phyloP scores from a whole-genome alignment of 2,888 invertebrate species.

The Mesorhabditis belari region DNA sequence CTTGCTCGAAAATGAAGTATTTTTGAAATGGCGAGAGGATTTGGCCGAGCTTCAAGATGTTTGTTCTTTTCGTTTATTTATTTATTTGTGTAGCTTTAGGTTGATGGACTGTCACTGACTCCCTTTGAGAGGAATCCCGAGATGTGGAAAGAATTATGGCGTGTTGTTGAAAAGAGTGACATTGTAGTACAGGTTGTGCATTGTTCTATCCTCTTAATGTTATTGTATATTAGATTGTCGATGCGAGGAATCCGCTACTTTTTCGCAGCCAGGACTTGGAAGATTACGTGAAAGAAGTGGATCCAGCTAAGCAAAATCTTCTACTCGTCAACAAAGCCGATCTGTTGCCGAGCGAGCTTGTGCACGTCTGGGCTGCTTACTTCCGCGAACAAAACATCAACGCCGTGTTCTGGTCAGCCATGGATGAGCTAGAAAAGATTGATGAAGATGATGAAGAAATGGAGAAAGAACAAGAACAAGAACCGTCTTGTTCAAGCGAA shows the following conservation, averaged over 20 bases:
- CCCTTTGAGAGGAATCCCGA: slow-evolving; percentile 96
- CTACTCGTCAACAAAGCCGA: slow-evolving; percentile 93
- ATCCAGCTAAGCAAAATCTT: slow-evolving; percentile 68
- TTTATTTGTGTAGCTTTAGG: slow-evolving; percentile 14
- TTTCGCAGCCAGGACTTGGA: slow-evolving; percentile 89
- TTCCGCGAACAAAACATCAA: slow-evolving; percentile 62
- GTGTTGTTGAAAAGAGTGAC: slow-evolving; percentile 80
- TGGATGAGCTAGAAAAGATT: slow-evolving; percentile 10
- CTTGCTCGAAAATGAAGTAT: slow-evolving; percentile 71
- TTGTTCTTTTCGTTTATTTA: slow-evolving; percentile 4
- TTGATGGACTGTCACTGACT: slow-evolving; percentile 75
- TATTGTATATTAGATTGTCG: slow-evolving; percentile 70
- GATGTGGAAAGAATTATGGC: slow-evolving; percentile 96
- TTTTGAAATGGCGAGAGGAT: slow-evolving; percentile 81
- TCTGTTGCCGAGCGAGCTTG: slow-evolving; percentile 72
- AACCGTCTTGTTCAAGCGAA: slow-evolving; percentile 8
- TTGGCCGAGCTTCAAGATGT: slow-evolving; percentile 63
- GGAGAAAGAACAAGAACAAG: slow-evolving; percentile 7
- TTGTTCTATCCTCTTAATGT: not conserved
- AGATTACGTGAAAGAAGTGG: slow-evolving; percentile 72
- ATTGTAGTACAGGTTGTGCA: slow-evolving; percentile 45
- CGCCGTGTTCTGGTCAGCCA: slow-evolving; percentile 74
- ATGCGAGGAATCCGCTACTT: slow-evolving; percentile 87
- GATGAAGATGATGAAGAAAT: slow-evolving; percentile 16
- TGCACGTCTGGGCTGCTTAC: slow-evolving; percentile 55